Evolutionary conservation across 2,888 invertebrate species (phyloP).

Genomic region (Macrosiphum euphorbiae): DNA sequence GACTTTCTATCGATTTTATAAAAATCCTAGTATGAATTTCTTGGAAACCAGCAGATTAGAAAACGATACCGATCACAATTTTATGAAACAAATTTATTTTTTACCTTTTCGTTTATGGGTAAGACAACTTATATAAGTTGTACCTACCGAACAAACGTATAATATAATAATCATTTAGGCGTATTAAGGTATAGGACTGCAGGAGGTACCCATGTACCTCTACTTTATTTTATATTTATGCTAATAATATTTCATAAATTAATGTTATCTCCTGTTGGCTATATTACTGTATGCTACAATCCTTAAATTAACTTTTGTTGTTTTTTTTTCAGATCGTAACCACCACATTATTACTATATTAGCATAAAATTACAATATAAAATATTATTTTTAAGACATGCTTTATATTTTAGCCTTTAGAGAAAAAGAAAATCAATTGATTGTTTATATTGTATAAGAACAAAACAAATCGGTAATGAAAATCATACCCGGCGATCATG

Average conservation of each 20-base stretch:
- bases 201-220: neutral
- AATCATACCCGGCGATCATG: neutral
- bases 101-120: neutral
- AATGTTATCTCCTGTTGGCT: neutral
- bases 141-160: neutral
- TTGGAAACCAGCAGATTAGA: constrained; percentile 34
- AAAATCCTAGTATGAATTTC: constrained; percentile 22
- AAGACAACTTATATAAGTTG: neutral
- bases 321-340: neutral
- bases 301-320: neutral
- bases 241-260: neutral
- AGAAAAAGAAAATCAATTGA: neutral
- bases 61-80: constrained; percentile 50
- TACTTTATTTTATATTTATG: too few relatives aligned
- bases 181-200: neutral
- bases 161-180: neutral
- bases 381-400: neutral
- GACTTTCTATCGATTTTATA: constrained; percentile 51
- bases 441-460: neutral
- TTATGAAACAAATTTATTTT: constrained; percentile 1
- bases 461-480: neutral
- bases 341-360: neutral
- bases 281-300: neutral
- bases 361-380: neutral
- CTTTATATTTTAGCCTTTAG: neutral